Conservation (phyloP, 2,797 vertebrate genomes). For the Buphagus erythrorhynchus region DNA sequence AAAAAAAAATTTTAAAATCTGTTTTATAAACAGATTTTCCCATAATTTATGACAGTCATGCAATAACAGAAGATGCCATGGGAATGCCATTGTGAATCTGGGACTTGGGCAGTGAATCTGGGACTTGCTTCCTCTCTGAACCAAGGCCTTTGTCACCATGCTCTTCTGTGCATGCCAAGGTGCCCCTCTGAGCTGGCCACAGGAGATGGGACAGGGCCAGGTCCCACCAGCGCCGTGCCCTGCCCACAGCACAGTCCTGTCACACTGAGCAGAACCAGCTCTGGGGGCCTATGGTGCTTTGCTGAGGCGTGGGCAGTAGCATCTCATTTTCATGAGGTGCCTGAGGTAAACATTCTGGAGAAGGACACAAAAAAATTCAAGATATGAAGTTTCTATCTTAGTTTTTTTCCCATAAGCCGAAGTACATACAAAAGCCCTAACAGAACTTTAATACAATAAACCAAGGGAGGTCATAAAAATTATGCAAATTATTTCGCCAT, state of each 20-base stretch:
- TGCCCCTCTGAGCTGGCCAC: background rate
- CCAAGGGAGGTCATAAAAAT: background rate
- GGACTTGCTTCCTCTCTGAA: background rate
- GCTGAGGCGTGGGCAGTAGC: fast-evolving
- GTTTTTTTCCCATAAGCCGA: fast-evolving
- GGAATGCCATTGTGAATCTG: background rate
- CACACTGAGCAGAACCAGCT: background rate
- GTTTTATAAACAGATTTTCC: background rate
- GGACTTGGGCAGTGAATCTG: background rate
- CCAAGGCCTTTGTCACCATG: background rate
- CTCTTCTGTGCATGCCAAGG: fast-evolving
- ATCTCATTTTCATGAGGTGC: background rate
- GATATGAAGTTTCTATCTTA: background rate
- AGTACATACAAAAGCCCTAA: background rate
- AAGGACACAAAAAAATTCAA: background rate
- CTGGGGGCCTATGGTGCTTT: background rate
- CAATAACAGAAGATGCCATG: background rate
- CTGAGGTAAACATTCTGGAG: background rate
- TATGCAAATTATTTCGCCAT: background rate
- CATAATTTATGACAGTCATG: background rate
- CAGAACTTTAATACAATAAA: background rate
- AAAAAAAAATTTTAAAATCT: too few species aligned
- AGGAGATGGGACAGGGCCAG: too few species aligned
- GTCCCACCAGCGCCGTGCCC: fast-evolving
- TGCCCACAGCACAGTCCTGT: background rate